Percentiles rank a stretch among this genome's conserved stretches.
Conservation (phyloP, 1,140 invertebrate genomes). For the Scaptomyza hsui region DNA sequence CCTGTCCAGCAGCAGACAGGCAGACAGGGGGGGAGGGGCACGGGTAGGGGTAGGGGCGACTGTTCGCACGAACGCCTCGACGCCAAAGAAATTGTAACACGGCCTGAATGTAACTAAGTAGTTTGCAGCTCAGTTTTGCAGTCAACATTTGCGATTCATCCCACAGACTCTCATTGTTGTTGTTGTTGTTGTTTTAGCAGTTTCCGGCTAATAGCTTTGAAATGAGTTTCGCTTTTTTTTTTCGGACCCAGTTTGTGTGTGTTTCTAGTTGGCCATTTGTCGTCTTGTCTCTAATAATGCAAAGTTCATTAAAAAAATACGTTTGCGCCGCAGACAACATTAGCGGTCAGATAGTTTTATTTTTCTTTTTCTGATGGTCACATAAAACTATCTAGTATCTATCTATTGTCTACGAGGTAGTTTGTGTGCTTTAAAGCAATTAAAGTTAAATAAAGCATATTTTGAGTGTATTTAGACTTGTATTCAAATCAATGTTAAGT, state of each 20-base stretch:
- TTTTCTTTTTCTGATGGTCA: neutral
- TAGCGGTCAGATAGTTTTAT: slow-evolving; percentile 55
- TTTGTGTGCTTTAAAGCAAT: slow-evolving; percentile 1
- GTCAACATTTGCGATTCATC: slow-evolving; percentile 16
- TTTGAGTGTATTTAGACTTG: too few species aligned
- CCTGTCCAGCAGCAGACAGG: slow-evolving; percentile 10
- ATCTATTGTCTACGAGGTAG: neutral
- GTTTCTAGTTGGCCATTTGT: slow-evolving; percentile 14
- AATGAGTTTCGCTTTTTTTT: slow-evolving; percentile 65
- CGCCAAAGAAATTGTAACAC: slow-evolving; percentile 27
- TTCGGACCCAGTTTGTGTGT: slow-evolving; percentile 45
- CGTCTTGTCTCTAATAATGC: slow-evolving; percentile 24
- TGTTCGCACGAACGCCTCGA: slow-evolving; percentile 57
- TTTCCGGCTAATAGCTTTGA: slow-evolving; percentile 75
- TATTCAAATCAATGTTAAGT: too few species aligned
- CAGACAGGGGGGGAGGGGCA: too few species aligned
- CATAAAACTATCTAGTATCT: slow-evolving; percentile 4
- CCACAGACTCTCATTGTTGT: slow-evolving; percentile 15
- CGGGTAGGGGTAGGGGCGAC: neutral
- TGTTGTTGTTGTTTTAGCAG: slow-evolving; percentile 23
- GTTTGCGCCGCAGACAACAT: slow-evolving; percentile 59
- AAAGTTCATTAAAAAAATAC: slow-evolving; percentile 35
- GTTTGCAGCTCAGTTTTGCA: slow-evolving; percentile 16
- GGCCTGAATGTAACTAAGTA: slow-evolving; percentile 33
- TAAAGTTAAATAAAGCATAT: too few species aligned